These are phyloP conservation scores for Drusus annulatus DNA, from an alignment of 1,140 invertebrate species.

Conservation along the genomic window DNA sequence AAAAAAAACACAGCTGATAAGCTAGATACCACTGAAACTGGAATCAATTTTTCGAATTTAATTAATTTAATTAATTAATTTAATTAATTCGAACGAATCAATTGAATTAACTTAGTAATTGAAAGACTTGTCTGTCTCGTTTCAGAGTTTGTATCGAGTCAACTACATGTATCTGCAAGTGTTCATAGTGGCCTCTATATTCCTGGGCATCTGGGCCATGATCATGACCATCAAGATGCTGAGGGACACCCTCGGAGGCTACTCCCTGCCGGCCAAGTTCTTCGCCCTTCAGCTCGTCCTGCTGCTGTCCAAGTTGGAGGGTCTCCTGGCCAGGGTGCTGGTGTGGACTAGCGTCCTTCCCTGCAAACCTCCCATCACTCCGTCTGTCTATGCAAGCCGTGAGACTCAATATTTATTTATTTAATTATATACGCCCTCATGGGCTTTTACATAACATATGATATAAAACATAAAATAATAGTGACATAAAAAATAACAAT, in stretches of 20 bases:
- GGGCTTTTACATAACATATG: no score
- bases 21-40: no score
- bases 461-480: no score
- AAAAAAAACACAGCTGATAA: no score
- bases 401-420: slow-evolving; percentile 58
- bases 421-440: no score
- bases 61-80: no score
- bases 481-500: no score
- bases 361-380: slow-evolving; percentile 69
- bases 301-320: slow-evolving; percentile 73
- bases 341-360: slow-evolving; percentile 68
- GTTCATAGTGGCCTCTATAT: slow-evolving; percentile 73
- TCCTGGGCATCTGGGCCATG: slow-evolving; percentile 77
- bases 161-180: slow-evolving; percentile 76
- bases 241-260: slow-evolving; percentile 65
- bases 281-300: slow-evolving; percentile 71
- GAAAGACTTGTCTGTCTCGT: slow-evolving; percentile 42
- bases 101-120: no score
- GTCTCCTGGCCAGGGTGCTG: slow-evolving; percentile 66
- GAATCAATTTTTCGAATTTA: no score
- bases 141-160: slow-evolving; percentile 74
- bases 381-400: slow-evolving; percentile 66
- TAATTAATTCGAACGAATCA: no score
- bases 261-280: slow-evolving; percentile 68
- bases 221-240: slow-evolving; percentile 73